Base-by-base conservation (phyloP, 2,888 invertebrate genomes). In the Piscicola geometra region DNA sequence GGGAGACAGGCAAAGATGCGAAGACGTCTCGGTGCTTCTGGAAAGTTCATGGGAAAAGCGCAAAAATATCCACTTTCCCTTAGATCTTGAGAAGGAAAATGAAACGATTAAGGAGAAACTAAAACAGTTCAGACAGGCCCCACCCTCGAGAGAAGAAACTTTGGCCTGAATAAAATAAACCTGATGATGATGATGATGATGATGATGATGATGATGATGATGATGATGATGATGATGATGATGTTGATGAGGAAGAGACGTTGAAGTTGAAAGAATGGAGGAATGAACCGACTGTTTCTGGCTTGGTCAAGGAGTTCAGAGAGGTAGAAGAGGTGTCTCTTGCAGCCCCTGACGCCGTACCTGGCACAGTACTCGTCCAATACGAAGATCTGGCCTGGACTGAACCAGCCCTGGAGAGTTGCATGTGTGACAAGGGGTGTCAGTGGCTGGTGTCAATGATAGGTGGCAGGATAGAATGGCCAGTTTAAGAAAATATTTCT, bases 381-480 rank as follows among this genome's bases (percentile, higher is more conserved):
- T 18, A 97, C 96, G 87, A 98, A 99, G 75, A 98, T 92, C 89
- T 99, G 99, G 0, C 98, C 98, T 0, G 99, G 98, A 82, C 97
- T 97, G 87, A 99, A 98, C 99, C 99, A 99, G 81, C 99, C 99
- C 94, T 94, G 86, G n/a, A 56, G 41, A 41, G 41, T 5, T 41
- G 5, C 5, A 5, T 5, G 15, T 41, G 41, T 41, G 5, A 15
- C 15, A 9, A 41, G 15, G 5, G 41, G 41, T 41, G 41, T 9
- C 15, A 41, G 41, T 41, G 41, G 15, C 15, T 41, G 41, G 9
- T 9, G 15, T 41, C 41, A 41, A 41, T 5, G 41, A 9, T 15
- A 41, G 41, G 15, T 9, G 41, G 41, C n/a, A n/a, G n/a, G n/a
- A n/a, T n/a, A n/a, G n/a, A n/a, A n/a, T n/a, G n/a, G n/a, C n/a